Evolutionary conservation across 2,888 invertebrate species (phyloP).

Genomic region (Chouioia cunea): DNA sequence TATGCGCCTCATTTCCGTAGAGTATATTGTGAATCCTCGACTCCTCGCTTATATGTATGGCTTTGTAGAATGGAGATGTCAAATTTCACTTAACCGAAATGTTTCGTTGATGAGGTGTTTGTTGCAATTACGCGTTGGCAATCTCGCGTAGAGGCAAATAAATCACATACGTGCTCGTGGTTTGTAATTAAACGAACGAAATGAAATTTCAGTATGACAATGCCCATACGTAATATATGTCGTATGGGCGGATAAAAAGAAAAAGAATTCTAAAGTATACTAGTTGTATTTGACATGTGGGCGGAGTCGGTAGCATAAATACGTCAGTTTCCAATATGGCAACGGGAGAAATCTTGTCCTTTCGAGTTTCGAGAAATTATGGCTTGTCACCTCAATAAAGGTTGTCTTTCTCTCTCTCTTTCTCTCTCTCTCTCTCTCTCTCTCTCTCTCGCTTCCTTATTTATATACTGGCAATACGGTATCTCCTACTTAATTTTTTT

Average conservation of each 20-base stretch:
- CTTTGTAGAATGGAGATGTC: neutral
- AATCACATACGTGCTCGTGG: too few relatives aligned
- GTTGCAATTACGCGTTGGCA: neutral
- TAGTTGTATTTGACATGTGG: slow-evolving; percentile 26
- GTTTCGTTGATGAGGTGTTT: too few relatives aligned
- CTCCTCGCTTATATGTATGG: neutral
- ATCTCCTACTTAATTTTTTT: too few relatives aligned
- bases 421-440: too few relatives aligned
- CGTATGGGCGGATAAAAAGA: too few relatives aligned
- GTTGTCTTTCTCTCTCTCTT: neutral
- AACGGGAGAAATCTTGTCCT: slow-evolving; percentile 24
- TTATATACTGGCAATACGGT: too few relatives aligned
- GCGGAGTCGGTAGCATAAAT: slow-evolving; percentile 29
- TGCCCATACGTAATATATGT: too few relatives aligned
- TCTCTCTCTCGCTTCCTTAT: too few relatives aligned
- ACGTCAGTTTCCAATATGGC: slow-evolving; percentile 36
- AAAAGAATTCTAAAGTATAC: slow-evolving; percentile 10
- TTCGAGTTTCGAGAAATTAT: slow-evolving; percentile 17
- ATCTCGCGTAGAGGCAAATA: too few relatives aligned
- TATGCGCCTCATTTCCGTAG: neutral
- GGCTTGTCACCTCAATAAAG: slow-evolving; percentile 16
- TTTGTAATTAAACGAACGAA: too few relatives aligned
- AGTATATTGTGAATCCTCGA: neutral
- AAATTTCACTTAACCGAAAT: too few relatives aligned
- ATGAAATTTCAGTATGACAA: too few relatives aligned